These are phyloP conservation scores for Guaruba guarouba DNA, from an alignment of 2,113 vertebrate genomes.

Conservation along the genomic window DNA sequence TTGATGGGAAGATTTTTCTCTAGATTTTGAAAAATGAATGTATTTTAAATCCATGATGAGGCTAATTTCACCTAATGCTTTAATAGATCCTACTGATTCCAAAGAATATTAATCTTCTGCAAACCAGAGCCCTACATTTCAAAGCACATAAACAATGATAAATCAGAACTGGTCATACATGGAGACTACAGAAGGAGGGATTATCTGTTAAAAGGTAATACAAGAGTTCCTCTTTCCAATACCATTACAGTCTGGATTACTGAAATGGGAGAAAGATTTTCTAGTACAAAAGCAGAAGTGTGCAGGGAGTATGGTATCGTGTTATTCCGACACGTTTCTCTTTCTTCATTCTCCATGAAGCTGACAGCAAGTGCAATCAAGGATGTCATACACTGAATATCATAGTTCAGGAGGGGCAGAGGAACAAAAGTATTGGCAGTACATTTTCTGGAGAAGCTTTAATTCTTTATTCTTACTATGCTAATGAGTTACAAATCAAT, in stretches of 20 bases:
- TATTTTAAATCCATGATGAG: not conserved
- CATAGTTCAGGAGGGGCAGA: not conserved
- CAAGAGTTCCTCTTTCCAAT: not conserved
- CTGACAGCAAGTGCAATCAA: slow-evolving; percentile 18
- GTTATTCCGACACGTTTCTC: not conserved
- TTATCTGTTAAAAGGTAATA: not conserved
- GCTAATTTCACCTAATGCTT: not conserved
- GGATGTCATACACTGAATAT: not conserved
- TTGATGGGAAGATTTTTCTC: not conserved
- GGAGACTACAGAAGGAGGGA: not conserved
- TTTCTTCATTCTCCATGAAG: not conserved
- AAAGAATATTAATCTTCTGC: not conserved
- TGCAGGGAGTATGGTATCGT: not conserved
- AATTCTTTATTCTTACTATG: not conserved
- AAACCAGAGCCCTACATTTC: not conserved
- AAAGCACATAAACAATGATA: not conserved
- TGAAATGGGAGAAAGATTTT: not conserved
- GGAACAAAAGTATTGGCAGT: not conserved
- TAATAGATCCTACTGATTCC: not conserved
- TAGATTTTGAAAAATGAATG: not conserved
- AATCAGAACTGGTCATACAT: not conserved
- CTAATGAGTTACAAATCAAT: not conserved
- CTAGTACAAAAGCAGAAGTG: not conserved
- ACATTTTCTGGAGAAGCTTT: not conserved
- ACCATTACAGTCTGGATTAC: not conserved